These are phyloP conservation scores for Peromyscus leucopus DNA, from an alignment of 2,113 vertebrate genomes.

Conservation along the genomic window DNA sequence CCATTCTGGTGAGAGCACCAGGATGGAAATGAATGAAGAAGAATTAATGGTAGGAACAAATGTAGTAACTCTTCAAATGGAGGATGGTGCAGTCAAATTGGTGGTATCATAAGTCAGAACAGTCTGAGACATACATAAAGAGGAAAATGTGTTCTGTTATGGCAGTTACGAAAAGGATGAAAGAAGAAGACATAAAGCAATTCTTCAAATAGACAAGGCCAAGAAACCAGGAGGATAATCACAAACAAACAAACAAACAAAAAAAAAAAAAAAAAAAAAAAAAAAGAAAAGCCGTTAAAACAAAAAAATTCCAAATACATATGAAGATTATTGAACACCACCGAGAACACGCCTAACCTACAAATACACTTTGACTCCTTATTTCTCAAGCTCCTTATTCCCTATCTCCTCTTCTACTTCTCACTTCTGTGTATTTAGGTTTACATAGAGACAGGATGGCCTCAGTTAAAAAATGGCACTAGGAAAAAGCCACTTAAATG, in stretches of 20 bases:
- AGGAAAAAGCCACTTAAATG: constrained; percentile 40
- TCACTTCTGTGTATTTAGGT: constrained; percentile 23
- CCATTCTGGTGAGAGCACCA: not conserved
- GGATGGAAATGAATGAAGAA: constrained; percentile 14
- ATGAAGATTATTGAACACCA: not conserved
- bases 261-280: too few relatives aligned
- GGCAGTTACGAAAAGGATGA: not conserved
- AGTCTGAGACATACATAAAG: not conserved
- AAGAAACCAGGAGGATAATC: not conserved
- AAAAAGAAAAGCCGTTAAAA: not conserved
- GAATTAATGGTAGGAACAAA: constrained; percentile 35
- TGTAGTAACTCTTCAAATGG: not conserved
- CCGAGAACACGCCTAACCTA: not conserved
- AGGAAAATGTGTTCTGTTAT: not conserved
- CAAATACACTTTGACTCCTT: constrained; percentile 32
- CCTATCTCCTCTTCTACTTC: not conserved
- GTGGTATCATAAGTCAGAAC: not conserved
- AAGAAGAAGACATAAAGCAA: constrained; percentile 15
- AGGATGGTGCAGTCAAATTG: not conserved
- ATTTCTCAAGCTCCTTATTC: constrained; percentile 32
- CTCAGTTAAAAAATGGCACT: constrained; percentile 10
- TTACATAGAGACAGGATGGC: not conserved
- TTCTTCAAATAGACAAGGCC: not conserved
- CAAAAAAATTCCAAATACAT: not conserved
- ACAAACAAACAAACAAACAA: not conserved